Percentiles rank a stretch among this genome's conserved stretches.
These are phyloP conservation scores for Alexandromys fortis DNA, from an alignment of 2,113 vertebrate species.

Conservation along the genomic window DNA sequence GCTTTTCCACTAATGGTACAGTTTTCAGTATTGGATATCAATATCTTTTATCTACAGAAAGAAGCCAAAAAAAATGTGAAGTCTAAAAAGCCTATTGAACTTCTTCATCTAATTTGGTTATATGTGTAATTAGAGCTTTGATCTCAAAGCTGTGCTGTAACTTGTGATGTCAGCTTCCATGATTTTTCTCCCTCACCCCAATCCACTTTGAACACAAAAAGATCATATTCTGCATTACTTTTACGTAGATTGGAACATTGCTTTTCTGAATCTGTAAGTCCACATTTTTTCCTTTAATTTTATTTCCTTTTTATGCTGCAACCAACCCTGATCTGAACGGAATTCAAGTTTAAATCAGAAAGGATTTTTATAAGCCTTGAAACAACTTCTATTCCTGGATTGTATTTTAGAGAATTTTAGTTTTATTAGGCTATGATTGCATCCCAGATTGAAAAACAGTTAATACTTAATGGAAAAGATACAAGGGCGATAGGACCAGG, in stretches of 20 bases:
- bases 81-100: slow-evolving; percentile 51
- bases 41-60: slow-evolving; percentile 54
- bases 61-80: not conserved
- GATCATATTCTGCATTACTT: slow-evolving; percentile 23
- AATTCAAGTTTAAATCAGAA: slow-evolving; percentile 67
- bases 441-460: not conserved
- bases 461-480: slow-evolving; percentile 12
- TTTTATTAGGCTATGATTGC: slow-evolving; percentile 25
- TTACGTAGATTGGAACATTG: slow-evolving; percentile 53
- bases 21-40: slow-evolving; percentile 43
- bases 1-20: slow-evolving; percentile 10
- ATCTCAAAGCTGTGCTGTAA: slow-evolving; percentile 8
- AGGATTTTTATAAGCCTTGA: slow-evolving; percentile 21
- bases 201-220: slow-evolving; percentile 1
- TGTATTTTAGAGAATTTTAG: slow-evolving; percentile 24
- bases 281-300: slow-evolving; percentile 53
- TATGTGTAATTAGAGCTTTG: slow-evolving; percentile 51
- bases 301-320: not conserved
- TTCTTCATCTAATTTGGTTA: slow-evolving; percentile 38
- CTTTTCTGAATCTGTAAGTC: slow-evolving; percentile 52
- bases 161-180: slow-evolving; percentile 31
- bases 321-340: slow-evolving; percentile 43
- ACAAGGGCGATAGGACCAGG: not conserved
- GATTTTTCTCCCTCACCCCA: slow-evolving; percentile 49
- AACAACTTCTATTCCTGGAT: slow-evolving; percentile 14